phyloP scores from a whole-genome alignment of 2,113 vertebrate species.

The Anoplopoma fimbria region DNA sequence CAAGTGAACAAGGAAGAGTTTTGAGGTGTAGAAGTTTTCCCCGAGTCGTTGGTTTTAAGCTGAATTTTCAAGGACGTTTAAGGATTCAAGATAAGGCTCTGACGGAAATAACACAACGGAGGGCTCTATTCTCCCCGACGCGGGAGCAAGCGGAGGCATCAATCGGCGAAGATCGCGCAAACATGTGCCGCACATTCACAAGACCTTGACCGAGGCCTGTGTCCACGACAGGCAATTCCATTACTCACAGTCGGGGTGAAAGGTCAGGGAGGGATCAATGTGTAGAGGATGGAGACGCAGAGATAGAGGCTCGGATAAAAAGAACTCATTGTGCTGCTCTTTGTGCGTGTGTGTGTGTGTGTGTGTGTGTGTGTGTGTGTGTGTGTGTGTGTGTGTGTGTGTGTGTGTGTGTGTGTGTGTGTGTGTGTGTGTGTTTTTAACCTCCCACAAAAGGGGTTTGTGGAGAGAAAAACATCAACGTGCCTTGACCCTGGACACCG shows the following conservation, averaged over 20 bases:
- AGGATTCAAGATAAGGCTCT: slow-evolving; percentile 39
- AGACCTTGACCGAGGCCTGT: slow-evolving; percentile 71
- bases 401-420: no score
- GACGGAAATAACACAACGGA: slow-evolving; percentile 40
- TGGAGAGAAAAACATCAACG: slow-evolving; percentile 32
- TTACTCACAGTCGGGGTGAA: slow-evolving; percentile 70
- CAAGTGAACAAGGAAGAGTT: background rate
- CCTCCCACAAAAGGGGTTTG: slow-evolving; percentile 9
- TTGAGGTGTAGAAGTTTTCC: no score
- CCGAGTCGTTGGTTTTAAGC: background rate
- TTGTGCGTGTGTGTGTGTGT: no score
- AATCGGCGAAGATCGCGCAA: slow-evolving; percentile 56
- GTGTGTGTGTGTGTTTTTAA: no score
- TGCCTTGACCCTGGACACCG: slow-evolving; percentile 34
- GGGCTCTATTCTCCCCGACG: slow-evolving; percentile 46
- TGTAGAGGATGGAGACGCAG: slow-evolving; percentile 51
- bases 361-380: no score
- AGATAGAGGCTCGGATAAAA: slow-evolving; percentile 54
- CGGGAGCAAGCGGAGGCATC: slow-evolving; percentile 49
- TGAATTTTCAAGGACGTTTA: slow-evolving; percentile 58
- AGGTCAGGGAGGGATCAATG: slow-evolving; percentile 72
- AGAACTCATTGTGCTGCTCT: slow-evolving; percentile 22
- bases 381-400: no score
- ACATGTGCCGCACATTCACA: slow-evolving; percentile 65
- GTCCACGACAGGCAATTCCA: slow-evolving; percentile 75